These are phyloP conservation scores for Lacanobia oleracea DNA, from an alignment of 2,888 invertebrate species.

Conservation along the genomic window DNA sequence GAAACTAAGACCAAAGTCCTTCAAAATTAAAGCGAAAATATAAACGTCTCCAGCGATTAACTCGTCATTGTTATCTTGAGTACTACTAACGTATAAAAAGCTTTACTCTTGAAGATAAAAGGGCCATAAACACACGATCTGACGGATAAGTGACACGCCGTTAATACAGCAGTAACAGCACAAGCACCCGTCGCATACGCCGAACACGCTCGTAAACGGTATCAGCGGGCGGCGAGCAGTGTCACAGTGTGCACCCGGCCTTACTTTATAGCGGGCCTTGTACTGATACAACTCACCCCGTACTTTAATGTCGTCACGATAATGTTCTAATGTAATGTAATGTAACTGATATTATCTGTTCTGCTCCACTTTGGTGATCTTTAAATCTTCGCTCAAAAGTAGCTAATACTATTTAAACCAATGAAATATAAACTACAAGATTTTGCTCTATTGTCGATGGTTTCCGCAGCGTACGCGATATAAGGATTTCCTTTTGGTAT, in stretches of 20 bases:
- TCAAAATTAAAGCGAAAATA: background rate
- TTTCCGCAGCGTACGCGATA: too few relatives aligned
- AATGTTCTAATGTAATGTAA: slow-evolving; percentile 49
- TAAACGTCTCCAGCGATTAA: slow-evolving; percentile 34
- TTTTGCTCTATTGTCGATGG: too few relatives aligned
- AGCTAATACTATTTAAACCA: background rate
- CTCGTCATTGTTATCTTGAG: slow-evolving; percentile 55
- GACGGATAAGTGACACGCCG: slow-evolving; percentile 58
- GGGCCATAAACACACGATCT: slow-evolving; percentile 64
- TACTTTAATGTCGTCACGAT: slow-evolving; percentile 59
- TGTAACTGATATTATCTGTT: slow-evolving; percentile 29
- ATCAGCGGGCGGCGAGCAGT: slow-evolving; percentile 47
- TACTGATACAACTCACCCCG: slow-evolving; percentile 54
- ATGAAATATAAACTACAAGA: too few relatives aligned
- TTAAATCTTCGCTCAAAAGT: background rate
- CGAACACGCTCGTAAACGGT: slow-evolving; percentile 59
- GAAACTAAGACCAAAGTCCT: background rate
- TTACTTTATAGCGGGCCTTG: slow-evolving; percentile 62
- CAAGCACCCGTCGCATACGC: slow-evolving; percentile 22
- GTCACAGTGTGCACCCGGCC: slow-evolving; percentile 47
- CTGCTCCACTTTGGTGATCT: slow-evolving; percentile 13
- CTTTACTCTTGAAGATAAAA: slow-evolving; percentile 63
- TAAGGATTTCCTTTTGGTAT: too few relatives aligned
- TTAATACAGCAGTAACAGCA: slow-evolving; percentile 58
- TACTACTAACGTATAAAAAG: slow-evolving; percentile 59